These are phyloP conservation scores for Clamator glandarius DNA, from an alignment of 2,797 vertebrate genomes.

Conservation along the genomic window DNA sequence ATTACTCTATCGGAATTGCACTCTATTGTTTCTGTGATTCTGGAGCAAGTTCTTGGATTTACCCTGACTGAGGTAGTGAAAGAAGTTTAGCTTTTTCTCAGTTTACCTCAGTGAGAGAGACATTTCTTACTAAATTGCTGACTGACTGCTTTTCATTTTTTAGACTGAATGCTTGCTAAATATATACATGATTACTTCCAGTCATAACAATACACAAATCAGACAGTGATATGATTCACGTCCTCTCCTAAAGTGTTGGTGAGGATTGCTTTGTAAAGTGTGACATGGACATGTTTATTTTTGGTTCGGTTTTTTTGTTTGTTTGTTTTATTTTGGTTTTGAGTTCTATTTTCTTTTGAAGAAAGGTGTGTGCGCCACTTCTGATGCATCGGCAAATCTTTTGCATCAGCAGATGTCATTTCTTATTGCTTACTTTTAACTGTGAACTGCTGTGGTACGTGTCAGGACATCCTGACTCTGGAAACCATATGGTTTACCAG, in stretches of 20 bases:
- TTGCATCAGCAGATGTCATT: conserved; percentile 42
- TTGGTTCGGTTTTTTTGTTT: background rate
- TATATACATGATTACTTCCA: conserved; percentile 20
- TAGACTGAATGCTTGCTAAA: background rate
- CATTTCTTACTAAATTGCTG: background rate
- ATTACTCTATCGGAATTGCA: background rate
- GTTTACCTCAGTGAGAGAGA: background rate
- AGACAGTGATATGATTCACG: conserved; percentile 7
- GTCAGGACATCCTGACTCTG: conserved; percentile 53
- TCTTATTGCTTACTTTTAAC: conserved; percentile 48
- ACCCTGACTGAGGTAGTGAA: background rate
- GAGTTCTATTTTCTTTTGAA: background rate
- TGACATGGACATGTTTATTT: background rate
- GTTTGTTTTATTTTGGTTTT: background rate
- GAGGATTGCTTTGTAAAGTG: background rate
- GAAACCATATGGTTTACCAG: conserved; percentile 53
- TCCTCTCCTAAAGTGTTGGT: background rate
- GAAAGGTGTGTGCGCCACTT: background rate
- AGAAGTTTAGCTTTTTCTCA: background rate
- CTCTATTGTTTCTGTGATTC: background rate
- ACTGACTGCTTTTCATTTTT: background rate
- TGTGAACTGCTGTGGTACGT: conserved; percentile 42
- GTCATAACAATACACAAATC: conserved; percentile 32
- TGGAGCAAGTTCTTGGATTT: background rate
- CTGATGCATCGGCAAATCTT: background rate